Base-by-base conservation (phyloP, 2,113 vertebrate genomes). In the Pholis gunnellus region DNA sequence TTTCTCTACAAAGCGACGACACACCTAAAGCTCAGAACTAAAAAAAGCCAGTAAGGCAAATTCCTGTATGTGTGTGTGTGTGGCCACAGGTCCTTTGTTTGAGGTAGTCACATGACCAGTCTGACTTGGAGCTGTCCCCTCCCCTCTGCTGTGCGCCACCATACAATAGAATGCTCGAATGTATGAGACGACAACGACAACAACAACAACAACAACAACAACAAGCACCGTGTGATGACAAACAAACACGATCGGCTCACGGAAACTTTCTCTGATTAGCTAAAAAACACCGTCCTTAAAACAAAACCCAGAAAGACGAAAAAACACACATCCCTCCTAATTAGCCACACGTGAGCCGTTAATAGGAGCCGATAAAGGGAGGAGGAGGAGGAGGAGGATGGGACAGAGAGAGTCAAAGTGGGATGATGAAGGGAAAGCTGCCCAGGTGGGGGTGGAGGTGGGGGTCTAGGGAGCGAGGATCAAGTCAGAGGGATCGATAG, bases 1-100 rank as follows among this genome's bases (percentile, higher is more conserved):
- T 90, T 85, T 64, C 36, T 83, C 40, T 68, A 70, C 66, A 11
- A 44, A 68, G 36, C 57, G 22, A 38, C 15, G 6, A 61, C 52
- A 82, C 77, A 95, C 91, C 90, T 94, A 78, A 50, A 69, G 71
- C 81, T 63, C n/a, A n/a, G n/a, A n/a, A n/a, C n/a, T n/a, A n/a
- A n/a, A 88, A 83, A 91, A 50, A 87, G 64, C 63, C 61, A 72
- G 50, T 14, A 18, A 50, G 79, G 83, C 83, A 68, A 60, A 87
- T 82, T 81, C 73, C 60, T 86, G 75, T 80, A 73, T 87, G 75
- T 80, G 75, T 87, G 75, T 81, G 54, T 83, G 14, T 74, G 68
- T 87, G 85, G 68, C 71, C 82, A 74, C 72, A 52, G 87, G 70
- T 93, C 85, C 92, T 94, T 95, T 94, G 93, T 94, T 90, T 84